phyloP scores from a whole-genome alignment of 2,888 invertebrate genomes.

The Coleophora flavipennella region DNA sequence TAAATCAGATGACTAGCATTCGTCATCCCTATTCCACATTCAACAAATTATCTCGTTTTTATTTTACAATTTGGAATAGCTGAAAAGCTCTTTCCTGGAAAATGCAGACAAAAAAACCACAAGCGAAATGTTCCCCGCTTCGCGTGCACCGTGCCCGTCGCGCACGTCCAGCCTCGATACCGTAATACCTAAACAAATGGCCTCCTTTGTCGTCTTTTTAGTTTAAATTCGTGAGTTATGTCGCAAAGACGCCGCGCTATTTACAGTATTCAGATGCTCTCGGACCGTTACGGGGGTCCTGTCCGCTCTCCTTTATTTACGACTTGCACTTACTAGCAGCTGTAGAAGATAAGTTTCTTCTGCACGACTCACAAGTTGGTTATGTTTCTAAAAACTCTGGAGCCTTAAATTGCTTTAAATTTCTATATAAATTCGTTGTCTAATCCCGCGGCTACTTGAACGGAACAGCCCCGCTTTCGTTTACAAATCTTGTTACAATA shows the following conservation, averaged over 20 bases:
- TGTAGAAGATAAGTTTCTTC: constrained; percentile 28
- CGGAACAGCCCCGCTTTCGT: neutral
- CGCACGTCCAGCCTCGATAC: constrained; percentile 44
- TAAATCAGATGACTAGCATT: no score
- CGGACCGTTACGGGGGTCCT: constrained; percentile 19
- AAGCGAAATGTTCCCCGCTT: constrained; percentile 10
- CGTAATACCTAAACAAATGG: constrained; percentile 65
- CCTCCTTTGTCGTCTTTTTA: constrained; percentile 50
- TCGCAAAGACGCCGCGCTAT: constrained; percentile 31
- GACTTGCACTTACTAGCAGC: constrained; percentile 23
- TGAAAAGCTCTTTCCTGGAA: constrained; percentile 32
- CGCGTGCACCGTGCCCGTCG: constrained; percentile 14
- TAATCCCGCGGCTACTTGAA: no score
- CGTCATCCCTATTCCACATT: no score
- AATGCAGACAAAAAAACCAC: constrained; percentile 32
- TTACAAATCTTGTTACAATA: neutral
- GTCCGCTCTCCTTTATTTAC: constrained; percentile 26
- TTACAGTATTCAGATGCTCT: constrained; percentile 35
- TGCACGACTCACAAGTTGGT: constrained; percentile 13
- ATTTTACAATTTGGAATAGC: constrained; percentile 26
- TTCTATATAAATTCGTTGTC: no score
- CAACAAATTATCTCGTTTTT: no score
- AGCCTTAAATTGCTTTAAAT: no score
- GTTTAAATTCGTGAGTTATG: constrained; percentile 53
- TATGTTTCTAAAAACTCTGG: neutral